Evolutionary conservation across 1,140 invertebrate genomes (phyloP).

Genomic region (Pissodes strobi): DNA sequence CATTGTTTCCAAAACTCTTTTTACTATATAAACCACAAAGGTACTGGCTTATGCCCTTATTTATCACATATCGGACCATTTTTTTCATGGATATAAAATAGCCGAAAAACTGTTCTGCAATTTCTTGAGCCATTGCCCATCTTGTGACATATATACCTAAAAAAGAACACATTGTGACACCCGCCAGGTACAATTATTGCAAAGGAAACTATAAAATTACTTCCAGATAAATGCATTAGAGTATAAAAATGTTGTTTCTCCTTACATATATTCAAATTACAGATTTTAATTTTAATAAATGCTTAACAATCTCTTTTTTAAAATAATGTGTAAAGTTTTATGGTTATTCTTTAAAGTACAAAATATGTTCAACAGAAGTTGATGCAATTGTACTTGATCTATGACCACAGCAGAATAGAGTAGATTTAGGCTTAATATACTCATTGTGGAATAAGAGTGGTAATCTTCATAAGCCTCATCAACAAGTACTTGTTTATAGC

Average conservation of each 20-base stretch:
- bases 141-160: slow-evolving; percentile 77
- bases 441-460: slow-evolving; percentile 91
- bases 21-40: slow-evolving; percentile 91
- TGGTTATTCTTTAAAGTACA: too few species aligned
- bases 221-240: too few species aligned
- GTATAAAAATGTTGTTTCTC: too few species aligned
- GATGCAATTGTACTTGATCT: slow-evolving; percentile 90
- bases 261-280: too few species aligned
- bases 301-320: too few species aligned
- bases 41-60: slow-evolving; percentile 93
- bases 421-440: slow-evolving; percentile 88
- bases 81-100: slow-evolving; percentile 97
- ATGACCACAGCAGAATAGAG: slow-evolving; percentile 93
- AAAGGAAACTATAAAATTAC: too few species aligned
- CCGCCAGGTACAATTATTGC: too few species aligned
- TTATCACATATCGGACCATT: slow-evolving; percentile 94
- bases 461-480: slow-evolving; percentile 90
- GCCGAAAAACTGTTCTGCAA: slow-evolving; percentile 99
- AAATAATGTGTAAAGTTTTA: too few species aligned
- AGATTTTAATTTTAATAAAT: too few species aligned
- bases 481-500: slow-evolving; percentile 98
- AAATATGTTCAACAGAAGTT: too few species aligned
- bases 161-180: too few species aligned
- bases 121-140: slow-evolving; percentile 87
- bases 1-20: slow-evolving; percentile 98